Base-by-base conservation (phyloP, 1,140 invertebrate species). In the Drosophila quadrilineata region DNA sequence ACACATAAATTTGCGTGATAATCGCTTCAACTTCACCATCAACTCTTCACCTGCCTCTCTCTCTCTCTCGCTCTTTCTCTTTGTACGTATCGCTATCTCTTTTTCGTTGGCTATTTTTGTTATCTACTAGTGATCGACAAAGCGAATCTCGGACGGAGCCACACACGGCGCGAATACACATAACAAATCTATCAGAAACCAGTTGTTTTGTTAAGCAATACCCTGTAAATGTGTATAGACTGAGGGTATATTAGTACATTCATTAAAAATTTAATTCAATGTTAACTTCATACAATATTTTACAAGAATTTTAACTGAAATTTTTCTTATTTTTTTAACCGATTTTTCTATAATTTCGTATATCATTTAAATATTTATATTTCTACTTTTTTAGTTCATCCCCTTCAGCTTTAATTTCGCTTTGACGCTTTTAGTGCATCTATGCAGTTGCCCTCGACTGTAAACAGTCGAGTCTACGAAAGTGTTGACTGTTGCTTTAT, bases 1-100 rank as follows among this genome's bases (percentile, higher is more conserved):
- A 57, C 66, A n/a, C n/a, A 64, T 69, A 72, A 69, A 72, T 64
- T 69, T 82, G 69, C 69, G 29, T 28, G 52, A 35, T 73, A 73
- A 84, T 73, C 76, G 70, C 24, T 64, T 62, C 70, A 77, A 26
- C 71, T n/a, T n/a, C n/a, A n/a, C n/a, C n/a, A n/a, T n/a, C n/a
- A n/a, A n/a, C n/a, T n/a, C n/a, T n/a, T n/a, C n/a, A n/a, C n/a
- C n/a, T 69, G 71, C 48, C 77, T 54, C 48, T 43, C 40, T 46
- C 56, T 79, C 36, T 45, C 57, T 80, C 43, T 19, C 63, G 52
- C 46, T 52, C 60, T 19, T 26, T 48, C 36, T 28, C 33, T 4
- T 14, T 35, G 14, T 28, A 21, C n/a, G n/a, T n/a, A 10, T 48
- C 38, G 6, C 36, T 56, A 10, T 48, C 28, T 21, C 17, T 16